Conservation (phyloP, 2,113 vertebrate genomes). For the Ptychochromis oligacanthus region DNA sequence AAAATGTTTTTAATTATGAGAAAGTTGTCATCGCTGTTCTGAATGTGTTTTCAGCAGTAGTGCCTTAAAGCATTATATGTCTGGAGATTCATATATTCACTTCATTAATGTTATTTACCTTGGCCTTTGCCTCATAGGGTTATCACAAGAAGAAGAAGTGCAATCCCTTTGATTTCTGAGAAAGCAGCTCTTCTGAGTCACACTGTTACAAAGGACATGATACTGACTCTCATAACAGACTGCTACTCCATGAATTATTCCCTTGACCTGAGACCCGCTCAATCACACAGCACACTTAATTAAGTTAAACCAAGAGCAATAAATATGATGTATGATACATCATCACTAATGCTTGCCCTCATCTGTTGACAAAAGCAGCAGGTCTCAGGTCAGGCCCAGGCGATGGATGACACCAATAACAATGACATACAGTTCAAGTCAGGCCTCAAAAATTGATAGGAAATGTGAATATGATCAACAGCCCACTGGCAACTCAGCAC, state of each 20-base stretch:
- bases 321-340: conserved; percentile 69
- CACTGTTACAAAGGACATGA: conserved; percentile 69
- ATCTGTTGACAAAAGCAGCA: conserved; percentile 60
- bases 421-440: conserved; percentile 53
- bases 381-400: conserved; percentile 52
- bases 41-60: not conserved
- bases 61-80: not conserved
- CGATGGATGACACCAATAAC: conserved; percentile 65
- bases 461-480: conserved; percentile 67
- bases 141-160: conserved; percentile 23
- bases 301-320: conserved; percentile 76
- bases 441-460: conserved; percentile 56
- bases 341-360: conserved; percentile 57
- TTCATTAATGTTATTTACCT: conserved; percentile 31
- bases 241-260: conserved; percentile 67
- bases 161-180: conserved; percentile 27
- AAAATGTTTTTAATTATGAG: not conserved
- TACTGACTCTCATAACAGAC: conserved; percentile 65
- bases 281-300: conserved; percentile 74
- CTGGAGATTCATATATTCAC: not conserved
- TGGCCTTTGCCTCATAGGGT: conserved; percentile 26
- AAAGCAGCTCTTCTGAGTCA: conserved; percentile 49
- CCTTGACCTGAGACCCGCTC: conserved; percentile 61
- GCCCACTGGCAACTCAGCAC: conserved; percentile 38
- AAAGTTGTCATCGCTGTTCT: not conserved